phyloP scores from a whole-genome alignment of 2,888 invertebrate genomes.

The Sialis fuliginosa region DNA sequence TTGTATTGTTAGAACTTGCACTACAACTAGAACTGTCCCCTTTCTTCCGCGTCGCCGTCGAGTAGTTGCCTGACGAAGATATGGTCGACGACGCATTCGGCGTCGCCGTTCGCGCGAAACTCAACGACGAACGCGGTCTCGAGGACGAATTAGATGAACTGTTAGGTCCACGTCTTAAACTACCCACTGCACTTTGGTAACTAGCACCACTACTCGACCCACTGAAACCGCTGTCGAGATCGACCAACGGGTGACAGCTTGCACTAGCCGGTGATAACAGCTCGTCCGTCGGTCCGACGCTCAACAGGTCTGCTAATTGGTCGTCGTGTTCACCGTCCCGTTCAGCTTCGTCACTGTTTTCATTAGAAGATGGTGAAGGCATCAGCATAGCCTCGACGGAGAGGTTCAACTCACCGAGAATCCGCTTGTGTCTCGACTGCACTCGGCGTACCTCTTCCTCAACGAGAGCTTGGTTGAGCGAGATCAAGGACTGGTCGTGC shows the following conservation, averaged over 20 bases:
- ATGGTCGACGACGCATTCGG: not conserved
- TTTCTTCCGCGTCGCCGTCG: not conserved
- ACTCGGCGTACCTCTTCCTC: slow-evolving; percentile 73
- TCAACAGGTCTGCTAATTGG: slow-evolving; percentile 44
- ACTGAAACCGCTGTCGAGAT: slow-evolving; percentile 69
- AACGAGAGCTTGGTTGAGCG: slow-evolving; percentile 51
- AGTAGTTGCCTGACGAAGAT: not conserved
- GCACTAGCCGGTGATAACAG: slow-evolving; percentile 45
- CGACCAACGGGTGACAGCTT: slow-evolving; percentile 36
- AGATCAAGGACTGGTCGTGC: slow-evolving; percentile 39
- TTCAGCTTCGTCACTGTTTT: slow-evolving; percentile 42
- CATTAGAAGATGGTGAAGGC: slow-evolving; percentile 43
- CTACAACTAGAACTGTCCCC: not conserved
- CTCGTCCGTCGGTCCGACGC: slow-evolving; percentile 53
- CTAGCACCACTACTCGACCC: slow-evolving; percentile 70
- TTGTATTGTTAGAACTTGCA: not conserved
- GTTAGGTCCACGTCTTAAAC: slow-evolving; percentile 32
- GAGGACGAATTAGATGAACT: slow-evolving; percentile 14
- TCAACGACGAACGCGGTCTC: not conserved
- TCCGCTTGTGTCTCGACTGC: slow-evolving; percentile 64
- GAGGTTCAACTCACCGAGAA: slow-evolving; percentile 70
- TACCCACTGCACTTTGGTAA: slow-evolving; percentile 42
- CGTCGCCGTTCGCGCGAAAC: not conserved
- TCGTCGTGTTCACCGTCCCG: slow-evolving; percentile 40
- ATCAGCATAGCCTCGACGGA: slow-evolving; percentile 82